These are phyloP conservation scores for Aquatica leii DNA, from an alignment of 2,888 invertebrate genomes.

Conservation along the genomic window DNA sequence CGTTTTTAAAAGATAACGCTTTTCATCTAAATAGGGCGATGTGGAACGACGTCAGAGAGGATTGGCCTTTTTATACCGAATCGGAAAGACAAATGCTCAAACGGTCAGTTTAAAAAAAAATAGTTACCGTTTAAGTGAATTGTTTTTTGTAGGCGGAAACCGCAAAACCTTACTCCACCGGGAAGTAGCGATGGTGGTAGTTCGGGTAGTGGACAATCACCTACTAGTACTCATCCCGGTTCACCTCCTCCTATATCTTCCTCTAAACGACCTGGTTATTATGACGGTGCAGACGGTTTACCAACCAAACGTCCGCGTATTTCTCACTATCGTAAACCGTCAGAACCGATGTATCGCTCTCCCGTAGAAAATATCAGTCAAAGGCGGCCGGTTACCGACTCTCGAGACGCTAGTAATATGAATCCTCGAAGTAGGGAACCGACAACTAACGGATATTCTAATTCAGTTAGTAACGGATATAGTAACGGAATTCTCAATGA, in stretches of 20 bases:
- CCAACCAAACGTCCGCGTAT: conserved; percentile 84
- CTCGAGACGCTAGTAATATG: conserved; percentile 61
- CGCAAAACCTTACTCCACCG: conserved; percentile 90
- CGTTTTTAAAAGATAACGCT: conserved; percentile 85
- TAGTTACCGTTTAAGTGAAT: conserved; percentile 5
- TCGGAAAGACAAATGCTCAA: conserved; percentile 88
- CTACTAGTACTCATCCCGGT: conserved; percentile 76
- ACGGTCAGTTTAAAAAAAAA: conserved; percentile 64
- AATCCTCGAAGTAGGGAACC: conserved; percentile 59
- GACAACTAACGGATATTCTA: conserved; percentile 41
- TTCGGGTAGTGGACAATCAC: conserved; percentile 81
- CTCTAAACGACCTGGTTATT: conserved; percentile 69
- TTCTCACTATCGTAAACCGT: conserved; percentile 79
- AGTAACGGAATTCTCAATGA: conserved; percentile 51
- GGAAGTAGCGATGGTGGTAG: conserved; percentile 83
- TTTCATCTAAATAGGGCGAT: conserved; percentile 86
- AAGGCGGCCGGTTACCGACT: conserved; percentile 58
- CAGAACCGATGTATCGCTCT: conserved; percentile 59
- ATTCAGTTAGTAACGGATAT: conserved; percentile 42
- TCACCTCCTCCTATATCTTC: conserved; percentile 69
- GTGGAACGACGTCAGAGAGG: conserved; percentile 93
- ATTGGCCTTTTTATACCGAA: conserved; percentile 94
- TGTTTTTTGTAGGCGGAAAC: conserved; percentile 74
- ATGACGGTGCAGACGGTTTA: conserved; percentile 67
- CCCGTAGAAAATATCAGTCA: conserved; percentile 59